Percentiles rank a stretch among this genome's conserved stretches.
phyloP scores from a whole-genome alignment of 2,797 vertebrate species.

The Gallirallus australis region DNA sequence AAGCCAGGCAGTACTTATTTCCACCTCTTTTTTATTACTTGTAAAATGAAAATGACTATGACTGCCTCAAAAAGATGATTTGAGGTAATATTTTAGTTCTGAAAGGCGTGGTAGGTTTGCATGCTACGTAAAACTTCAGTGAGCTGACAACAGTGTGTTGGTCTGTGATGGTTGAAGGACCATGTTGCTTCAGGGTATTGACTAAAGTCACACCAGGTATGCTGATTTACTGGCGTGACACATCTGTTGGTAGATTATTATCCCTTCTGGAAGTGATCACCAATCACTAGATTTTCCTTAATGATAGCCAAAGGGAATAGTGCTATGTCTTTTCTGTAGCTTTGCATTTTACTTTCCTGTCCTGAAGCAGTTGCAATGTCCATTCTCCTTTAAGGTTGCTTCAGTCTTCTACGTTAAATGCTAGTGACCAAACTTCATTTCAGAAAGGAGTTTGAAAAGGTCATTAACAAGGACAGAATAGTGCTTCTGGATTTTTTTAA shows the following conservation, averaged over 20 bases:
- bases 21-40: background rate
- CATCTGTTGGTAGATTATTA: background rate
- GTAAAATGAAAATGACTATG: background rate
- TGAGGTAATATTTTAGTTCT: background rate
- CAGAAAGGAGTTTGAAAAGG: background rate
- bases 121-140: background rate
- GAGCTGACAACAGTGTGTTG: background rate
- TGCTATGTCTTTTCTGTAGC: background rate
- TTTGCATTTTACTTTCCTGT: background rate
- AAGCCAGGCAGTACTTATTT: background rate
- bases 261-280: background rate
- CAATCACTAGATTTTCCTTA: background rate
- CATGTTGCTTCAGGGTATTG: background rate
- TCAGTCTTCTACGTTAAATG: background rate
- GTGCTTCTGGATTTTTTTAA: background rate
- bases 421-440: background rate
- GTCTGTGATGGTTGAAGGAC: background rate
- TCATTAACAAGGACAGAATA: background rate
- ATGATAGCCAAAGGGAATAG: background rate
- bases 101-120: background rate
- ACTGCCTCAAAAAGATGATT: background rate
- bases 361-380: background rate
- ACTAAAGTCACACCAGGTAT: background rate
- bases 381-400: background rate
- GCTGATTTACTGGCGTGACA: background rate